Conservation (phyloP, 2,888 invertebrate species). For the Muscina levida region DNA sequence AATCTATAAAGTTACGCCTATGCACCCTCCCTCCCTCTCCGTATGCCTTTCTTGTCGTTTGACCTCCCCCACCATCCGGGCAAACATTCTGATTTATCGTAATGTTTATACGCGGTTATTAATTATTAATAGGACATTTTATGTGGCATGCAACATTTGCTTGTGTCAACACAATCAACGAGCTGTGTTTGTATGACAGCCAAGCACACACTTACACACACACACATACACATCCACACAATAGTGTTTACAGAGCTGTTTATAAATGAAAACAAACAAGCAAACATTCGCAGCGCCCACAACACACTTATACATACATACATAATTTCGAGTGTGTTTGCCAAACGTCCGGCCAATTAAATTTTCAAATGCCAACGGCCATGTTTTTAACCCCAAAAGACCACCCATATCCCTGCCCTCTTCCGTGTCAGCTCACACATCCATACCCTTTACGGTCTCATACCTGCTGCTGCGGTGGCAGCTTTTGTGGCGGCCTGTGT, state of each 20-base stretch:
- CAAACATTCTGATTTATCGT: slow-evolving; percentile 51
- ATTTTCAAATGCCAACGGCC: slow-evolving; percentile 57
- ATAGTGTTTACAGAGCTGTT: slow-evolving; percentile 43
- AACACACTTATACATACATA: slow-evolving; percentile 32
- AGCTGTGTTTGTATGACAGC: slow-evolving; percentile 34
- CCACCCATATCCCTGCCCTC: neutral
- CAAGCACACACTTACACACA: slow-evolving; percentile 39
- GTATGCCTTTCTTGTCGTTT: too few relatives aligned
- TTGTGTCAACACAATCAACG: slow-evolving; percentile 60
- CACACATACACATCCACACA: neutral
- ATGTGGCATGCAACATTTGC: slow-evolving; percentile 54
- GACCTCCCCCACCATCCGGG: slow-evolving; percentile 1
- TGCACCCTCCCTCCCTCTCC: neutral
- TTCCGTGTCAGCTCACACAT: neutral
- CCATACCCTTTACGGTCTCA: neutral
- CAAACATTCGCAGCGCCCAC: slow-evolving; percentile 17
- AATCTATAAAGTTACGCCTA: slow-evolving; percentile 22
- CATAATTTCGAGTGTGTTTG: slow-evolving; percentile 52
- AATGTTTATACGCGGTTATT: slow-evolving; percentile 63
- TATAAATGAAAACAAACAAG: slow-evolving; percentile 34
- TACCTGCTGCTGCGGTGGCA: too few relatives aligned
- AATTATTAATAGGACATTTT: slow-evolving; percentile 63
- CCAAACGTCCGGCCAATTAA: slow-evolving; percentile 60
- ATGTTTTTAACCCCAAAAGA: slow-evolving; percentile 15
- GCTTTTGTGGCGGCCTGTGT: too few relatives aligned